Base-by-base conservation (phyloP, 2,888 invertebrate species). In the Tetanocera ferruginea region DNA sequence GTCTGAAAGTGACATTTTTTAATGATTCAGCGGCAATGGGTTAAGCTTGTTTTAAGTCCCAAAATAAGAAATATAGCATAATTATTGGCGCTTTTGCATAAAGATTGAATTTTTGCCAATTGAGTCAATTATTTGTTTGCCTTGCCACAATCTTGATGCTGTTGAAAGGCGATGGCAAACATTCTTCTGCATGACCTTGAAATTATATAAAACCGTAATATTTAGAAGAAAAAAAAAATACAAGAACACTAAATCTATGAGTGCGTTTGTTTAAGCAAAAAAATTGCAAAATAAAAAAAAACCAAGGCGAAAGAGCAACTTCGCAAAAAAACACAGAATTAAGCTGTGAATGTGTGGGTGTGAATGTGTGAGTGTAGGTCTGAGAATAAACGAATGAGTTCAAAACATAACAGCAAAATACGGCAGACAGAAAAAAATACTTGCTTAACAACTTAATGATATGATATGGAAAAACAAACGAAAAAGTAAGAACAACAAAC, bases 371-470 rank as follows among this genome's bases (percentile, higher is more conserved):
- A 5, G 8, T 19, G 28, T 25, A 14, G 11, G 43, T 43, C 34
- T 14, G 34, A 64, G 5, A 62, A 31, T 6, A 17, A 60, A 3
- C 19, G 11, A 25, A 25, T 60, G 60, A 60, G 60, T 28, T 14
- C 5, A 9, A 60, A 31, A 17, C 43, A 14, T 11, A 43, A 43
- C 43, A 3, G 43, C 11, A 43, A 43, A 43, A 43, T 11, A 43
- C 43, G 43, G 43, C 1, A 14, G 43, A 43, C 43, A 43, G 43
- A 43, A 11, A 43, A 11, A 17, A 64, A 64, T n/a, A 3, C 34
- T n/a, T 64, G 34, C 34, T 64, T n/a, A 64, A 64, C 64, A 64
- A 64, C 34, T 64, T 64, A 64, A 64, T 64, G 64, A 64, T 25
- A 57, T 60, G 34, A 69, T 28, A n/a, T n/a, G n/a, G n/a, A n/a